Conservation (phyloP, 2,113 vertebrate species). For the Epinephelus moara region DNA sequence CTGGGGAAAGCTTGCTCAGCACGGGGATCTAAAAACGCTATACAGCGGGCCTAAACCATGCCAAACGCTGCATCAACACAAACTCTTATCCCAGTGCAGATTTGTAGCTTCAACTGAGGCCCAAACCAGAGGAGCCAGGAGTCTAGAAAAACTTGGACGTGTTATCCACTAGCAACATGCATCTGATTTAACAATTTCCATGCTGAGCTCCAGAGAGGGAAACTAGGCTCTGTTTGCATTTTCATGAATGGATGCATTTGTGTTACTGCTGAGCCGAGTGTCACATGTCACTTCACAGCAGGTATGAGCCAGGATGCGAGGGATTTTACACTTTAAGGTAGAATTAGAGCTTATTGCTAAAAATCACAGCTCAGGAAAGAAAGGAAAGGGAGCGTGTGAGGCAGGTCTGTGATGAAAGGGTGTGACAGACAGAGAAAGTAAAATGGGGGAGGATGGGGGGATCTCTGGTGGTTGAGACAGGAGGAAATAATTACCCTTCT, state of each 20-base stretch:
- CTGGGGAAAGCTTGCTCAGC: slow-evolving; percentile 50
- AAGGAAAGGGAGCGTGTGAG: background rate
- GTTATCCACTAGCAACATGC: slow-evolving; percentile 10
- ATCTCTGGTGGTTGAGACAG: slow-evolving; percentile 60
- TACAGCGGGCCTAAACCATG: background rate
- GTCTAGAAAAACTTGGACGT: slow-evolving; percentile 44
- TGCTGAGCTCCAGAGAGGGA: slow-evolving; percentile 8
- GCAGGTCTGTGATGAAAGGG: slow-evolving; percentile 24
- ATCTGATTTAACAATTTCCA: slow-evolving; percentile 38
- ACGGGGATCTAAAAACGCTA: slow-evolving; percentile 7
- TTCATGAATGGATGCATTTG: slow-evolving; percentile 57
- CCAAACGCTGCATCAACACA: slow-evolving; percentile 47
- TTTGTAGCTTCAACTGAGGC: slow-evolving; percentile 23
- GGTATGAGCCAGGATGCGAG: slow-evolving; percentile 24
- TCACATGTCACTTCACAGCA: slow-evolving; percentile 21
- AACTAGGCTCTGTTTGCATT: background rate
- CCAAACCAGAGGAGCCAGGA: slow-evolving; percentile 62
- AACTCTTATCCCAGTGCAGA: slow-evolving; percentile 24
- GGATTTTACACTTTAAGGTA: slow-evolving; percentile 30
- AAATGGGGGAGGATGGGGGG: slow-evolving; percentile 30
- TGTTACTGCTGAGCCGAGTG: background rate
- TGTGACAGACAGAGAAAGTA: slow-evolving; percentile 26
- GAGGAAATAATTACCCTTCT: slow-evolving; percentile 79
- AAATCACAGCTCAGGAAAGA: slow-evolving; percentile 22
- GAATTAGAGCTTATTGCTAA: slow-evolving; percentile 9